These are phyloP conservation scores for Nomada flava DNA, from an alignment of 2,888 invertebrate genomes.

Conservation along the genomic window DNA sequence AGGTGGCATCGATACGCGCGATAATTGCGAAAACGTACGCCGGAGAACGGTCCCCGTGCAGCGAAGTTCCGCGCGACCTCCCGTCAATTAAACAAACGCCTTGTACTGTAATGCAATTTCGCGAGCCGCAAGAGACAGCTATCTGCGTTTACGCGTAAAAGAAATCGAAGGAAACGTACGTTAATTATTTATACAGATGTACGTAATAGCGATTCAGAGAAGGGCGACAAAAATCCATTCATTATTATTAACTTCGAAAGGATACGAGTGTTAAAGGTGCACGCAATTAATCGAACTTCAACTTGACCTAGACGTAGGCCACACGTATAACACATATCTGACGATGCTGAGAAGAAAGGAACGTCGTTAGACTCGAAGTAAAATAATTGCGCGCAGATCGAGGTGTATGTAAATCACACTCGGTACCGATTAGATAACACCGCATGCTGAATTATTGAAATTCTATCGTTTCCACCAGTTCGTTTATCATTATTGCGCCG, in stretches of 20 bases:
- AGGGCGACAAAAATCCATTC: no score
- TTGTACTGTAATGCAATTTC: slow-evolving; percentile 37
- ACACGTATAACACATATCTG: background rate
- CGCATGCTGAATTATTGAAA: slow-evolving; percentile 13
- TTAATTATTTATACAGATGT: slow-evolving; percentile 6
- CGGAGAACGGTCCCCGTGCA: slow-evolving; percentile 11
- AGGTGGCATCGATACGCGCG: slow-evolving; percentile 36
- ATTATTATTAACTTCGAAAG: background rate
- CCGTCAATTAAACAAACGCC: slow-evolving; percentile 50
- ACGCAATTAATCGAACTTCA: background rate
- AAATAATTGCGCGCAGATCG: slow-evolving; percentile 6
- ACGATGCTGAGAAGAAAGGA: background rate
- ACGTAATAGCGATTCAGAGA: background rate
- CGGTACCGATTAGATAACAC: slow-evolving; percentile 14
- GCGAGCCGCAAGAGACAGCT: slow-evolving; percentile 11
- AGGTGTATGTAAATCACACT: background rate
- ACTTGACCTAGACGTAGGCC: slow-evolving; percentile 1
- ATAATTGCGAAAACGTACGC: slow-evolving; percentile 38
- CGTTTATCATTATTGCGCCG: background rate
- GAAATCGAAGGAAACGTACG: background rate
- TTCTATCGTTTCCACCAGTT: background rate
- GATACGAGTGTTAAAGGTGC: background rate
- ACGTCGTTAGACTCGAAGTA: background rate
- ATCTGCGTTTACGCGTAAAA: slow-evolving; percentile 13
- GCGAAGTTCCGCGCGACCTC: slow-evolving; percentile 21